Conservation (phyloP, 2,113 vertebrate species). For the Sinocyclocheilus maitianheensis region DNA sequence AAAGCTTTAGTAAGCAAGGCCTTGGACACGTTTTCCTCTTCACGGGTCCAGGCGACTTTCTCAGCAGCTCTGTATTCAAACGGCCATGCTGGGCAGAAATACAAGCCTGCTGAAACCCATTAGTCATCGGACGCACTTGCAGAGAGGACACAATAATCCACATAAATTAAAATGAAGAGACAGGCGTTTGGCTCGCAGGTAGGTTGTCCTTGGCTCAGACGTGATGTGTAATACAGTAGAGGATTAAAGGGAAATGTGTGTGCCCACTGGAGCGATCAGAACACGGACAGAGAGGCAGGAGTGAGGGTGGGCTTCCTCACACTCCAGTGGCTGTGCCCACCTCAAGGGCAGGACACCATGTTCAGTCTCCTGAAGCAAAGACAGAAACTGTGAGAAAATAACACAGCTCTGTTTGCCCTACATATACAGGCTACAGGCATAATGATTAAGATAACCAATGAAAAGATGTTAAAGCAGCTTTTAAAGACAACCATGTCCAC, state of each 20-base stretch:
- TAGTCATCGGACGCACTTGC: constrained; percentile 23
- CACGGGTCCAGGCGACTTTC: background rate
- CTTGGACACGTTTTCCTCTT: background rate
- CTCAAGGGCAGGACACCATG: constrained; percentile 19
- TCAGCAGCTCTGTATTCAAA: constrained; percentile 11
- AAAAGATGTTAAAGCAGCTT: background rate
- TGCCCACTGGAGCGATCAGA: constrained; percentile 13
- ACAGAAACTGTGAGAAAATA: background rate
- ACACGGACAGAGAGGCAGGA: constrained; percentile 11
- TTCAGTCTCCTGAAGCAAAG: background rate
- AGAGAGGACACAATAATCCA: constrained; percentile 24
- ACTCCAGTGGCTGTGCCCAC: constrained; percentile 27
- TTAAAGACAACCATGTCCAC: background rate
- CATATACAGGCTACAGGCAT: background rate
- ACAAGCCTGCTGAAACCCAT: constrained; percentile 32
- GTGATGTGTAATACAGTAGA: background rate
- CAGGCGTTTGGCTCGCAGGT: constrained; percentile 14
- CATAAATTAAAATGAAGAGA: constrained; percentile 40
- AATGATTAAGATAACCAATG: background rate
- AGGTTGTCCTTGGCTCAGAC: constrained; percentile 26
- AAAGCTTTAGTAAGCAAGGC: constrained; percentile 2
- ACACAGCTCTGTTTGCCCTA: background rate
- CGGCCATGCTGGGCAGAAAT: constrained; percentile 16
- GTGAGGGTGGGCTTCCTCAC: constrained; percentile 22
- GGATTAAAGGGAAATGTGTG: constrained; percentile 27